A percentile compares a stretch with the other conserved stretches of the same genome.
phyloP scores from a whole-genome alignment of 2,113 vertebrate species.

The Nerophis lumbriciformis region DNA sequence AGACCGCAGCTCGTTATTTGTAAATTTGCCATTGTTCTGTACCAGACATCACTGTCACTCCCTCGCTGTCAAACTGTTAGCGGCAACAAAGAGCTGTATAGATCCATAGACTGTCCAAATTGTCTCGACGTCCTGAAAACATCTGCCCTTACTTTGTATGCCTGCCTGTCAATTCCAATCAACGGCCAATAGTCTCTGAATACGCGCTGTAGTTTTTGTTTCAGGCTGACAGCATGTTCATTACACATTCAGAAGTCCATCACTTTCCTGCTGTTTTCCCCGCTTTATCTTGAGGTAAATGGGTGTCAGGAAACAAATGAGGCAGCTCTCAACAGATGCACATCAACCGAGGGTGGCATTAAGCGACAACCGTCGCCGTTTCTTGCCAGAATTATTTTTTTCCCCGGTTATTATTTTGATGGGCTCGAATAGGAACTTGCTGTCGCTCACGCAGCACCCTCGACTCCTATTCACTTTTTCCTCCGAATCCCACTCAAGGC shows the following conservation, averaged over 20 bases:
- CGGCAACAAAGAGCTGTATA: slow-evolving; percentile 32
- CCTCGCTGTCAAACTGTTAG: slow-evolving; percentile 8
- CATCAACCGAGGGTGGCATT: slow-evolving; percentile 54
- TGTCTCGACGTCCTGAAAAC: neutral
- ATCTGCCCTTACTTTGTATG: slow-evolving; percentile 16
- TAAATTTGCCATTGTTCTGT: slow-evolving; percentile 20
- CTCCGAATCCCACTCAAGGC: slow-evolving; percentile 22
- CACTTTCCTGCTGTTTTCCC: slow-evolving; percentile 50
- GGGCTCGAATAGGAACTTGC: slow-evolving; percentile 18
- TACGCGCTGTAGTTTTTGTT: slow-evolving; percentile 30
- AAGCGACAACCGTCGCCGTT: slow-evolving; percentile 45
- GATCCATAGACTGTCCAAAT: slow-evolving; percentile 22
- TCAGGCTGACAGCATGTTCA: slow-evolving; percentile 56
- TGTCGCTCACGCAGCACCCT: slow-evolving; percentile 38
- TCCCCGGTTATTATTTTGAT: slow-evolving; percentile 27
- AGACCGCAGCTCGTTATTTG: slow-evolving; percentile 15
- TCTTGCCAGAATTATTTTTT: slow-evolving; percentile 18
- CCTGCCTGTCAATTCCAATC: slow-evolving; percentile 49
- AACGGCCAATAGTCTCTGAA: slow-evolving; percentile 31
- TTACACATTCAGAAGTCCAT: slow-evolving; percentile 56
- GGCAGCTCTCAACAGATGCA: slow-evolving; percentile 59
- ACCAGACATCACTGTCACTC: slow-evolving; percentile 16
- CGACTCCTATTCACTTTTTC: slow-evolving; percentile 25
- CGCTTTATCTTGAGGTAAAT: slow-evolving; percentile 61
- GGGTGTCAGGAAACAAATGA: slow-evolving; percentile 64